These are phyloP conservation scores for Sebastes itinus DNA, from an alignment of 2,797 vertebrate species.

Conservation along the genomic window DNA sequence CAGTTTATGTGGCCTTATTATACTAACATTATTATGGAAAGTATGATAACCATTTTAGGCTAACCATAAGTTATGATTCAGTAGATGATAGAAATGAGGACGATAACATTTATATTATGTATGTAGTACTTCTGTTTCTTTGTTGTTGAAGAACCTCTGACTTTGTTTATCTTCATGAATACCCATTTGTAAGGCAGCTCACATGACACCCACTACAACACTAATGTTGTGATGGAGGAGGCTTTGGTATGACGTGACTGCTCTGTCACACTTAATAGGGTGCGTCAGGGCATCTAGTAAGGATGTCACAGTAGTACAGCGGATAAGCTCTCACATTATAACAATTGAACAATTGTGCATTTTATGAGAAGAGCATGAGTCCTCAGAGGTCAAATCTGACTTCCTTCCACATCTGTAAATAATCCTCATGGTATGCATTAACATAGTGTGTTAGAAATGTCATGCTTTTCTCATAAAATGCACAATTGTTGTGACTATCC, in stretches of 20 bases:
- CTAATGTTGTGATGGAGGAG: not conserved
- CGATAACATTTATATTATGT: not conserved
- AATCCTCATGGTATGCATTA: accelerated
- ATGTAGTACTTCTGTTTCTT: not conserved
- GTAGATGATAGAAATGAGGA: not conserved
- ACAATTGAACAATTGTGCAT: not conserved
- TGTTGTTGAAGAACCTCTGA: not conserved
- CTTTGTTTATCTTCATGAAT: conserved; percentile 7
- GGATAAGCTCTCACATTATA: not conserved
- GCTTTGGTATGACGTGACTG: not conserved
- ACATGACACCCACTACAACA: not conserved
- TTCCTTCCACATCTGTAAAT: not conserved
- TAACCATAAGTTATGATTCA: not conserved
- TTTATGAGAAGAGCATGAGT: not conserved
- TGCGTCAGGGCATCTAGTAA: not conserved
- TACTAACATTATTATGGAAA: not conserved
- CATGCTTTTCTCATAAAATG: not conserved
- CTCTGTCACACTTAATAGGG: not conserved
- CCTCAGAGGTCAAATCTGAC: not conserved
- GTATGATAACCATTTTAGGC: not conserved
- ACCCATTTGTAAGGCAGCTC: conserved; percentile 7
- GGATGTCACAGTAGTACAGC: not conserved
- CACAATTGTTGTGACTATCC: not conserved
- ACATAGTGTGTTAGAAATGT: not conserved
- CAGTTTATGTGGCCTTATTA: not conserved